Conservation (phyloP, 1,140 invertebrate genomes). For the Ladona fulva region DNA sequence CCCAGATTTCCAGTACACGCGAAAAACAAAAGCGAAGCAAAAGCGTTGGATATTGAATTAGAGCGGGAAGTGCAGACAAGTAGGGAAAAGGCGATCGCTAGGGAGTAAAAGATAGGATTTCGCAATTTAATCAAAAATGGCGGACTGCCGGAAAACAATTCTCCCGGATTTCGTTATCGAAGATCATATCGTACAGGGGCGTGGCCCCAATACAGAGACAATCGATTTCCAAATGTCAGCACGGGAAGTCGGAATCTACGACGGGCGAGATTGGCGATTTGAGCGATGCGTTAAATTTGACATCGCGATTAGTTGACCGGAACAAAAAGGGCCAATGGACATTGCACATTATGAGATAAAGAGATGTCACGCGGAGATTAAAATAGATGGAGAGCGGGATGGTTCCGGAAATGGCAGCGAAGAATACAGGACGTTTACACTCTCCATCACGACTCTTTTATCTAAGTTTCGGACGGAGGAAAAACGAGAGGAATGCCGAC, state of each 20-base stretch:
- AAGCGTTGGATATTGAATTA: neutral
- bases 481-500: too few species aligned
- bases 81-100: too few species aligned
- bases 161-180: neutral
- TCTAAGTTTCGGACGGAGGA: too few species aligned
- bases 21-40: too few species aligned
- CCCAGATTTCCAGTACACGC: too few species aligned
- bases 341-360: neutral
- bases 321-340: neutral
- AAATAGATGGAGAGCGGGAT: neutral
- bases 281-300: neutral
- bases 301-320: neutral
- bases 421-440: too few species aligned
- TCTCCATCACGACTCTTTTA: too few species aligned
- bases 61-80: neutral
- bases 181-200: neutral
- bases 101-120: neutral
- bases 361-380: neutral
- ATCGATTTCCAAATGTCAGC: neutral
- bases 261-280: neutral
- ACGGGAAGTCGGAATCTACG: too few species aligned
- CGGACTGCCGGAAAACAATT: neutral
- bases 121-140: conserved; percentile 1
- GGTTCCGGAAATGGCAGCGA: too few species aligned
- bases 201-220: neutral